Evolutionary conservation across 2,888 invertebrate species (phyloP), one percentile per base, ranked within the genome.

Genomic region (Sepiola atlantica): DNA sequence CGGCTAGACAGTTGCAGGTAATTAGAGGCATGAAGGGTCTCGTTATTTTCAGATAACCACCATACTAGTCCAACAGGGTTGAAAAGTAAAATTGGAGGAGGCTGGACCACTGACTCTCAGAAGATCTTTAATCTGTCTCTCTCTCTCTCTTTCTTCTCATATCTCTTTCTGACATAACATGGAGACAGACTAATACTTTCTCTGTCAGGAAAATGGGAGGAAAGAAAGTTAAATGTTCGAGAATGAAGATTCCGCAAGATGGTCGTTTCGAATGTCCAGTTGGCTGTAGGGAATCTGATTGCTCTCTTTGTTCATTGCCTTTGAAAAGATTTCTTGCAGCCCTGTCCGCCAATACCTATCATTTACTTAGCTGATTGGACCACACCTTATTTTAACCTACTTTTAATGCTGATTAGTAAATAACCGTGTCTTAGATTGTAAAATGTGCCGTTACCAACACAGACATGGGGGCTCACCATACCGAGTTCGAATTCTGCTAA

Each of bases 231-330:
- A 77, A 77, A n/a, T 77, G n/a, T 77, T 77, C 16, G 32, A 77
- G n/a, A 77, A 32, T n/a, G n/a, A 14, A 77, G 77, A 77, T 77
- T n/a, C 77, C n/a, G n/a, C 77, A 77, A 77, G 14, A 77, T 77
- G 77, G n/a, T 32, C n/a, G 77, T n/a, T 77, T 77, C n/a, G 77
- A n/a, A 32, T 32, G 32, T 77, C 77, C 77, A 77, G 77, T 32
- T 32, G 77, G 77, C 77, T 77, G n/a, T 14, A 77, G 77, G 77
- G 77, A 32, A n/a, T 32, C 16, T 18, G 77, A 77, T 77, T n/a
- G 77, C 77, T 61, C 61, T 28, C 61, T 77, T 77, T 77, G 77
- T 77, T 77, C 77, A 77, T 77, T 77, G n/a, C 32, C 77, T 77
- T 77, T 77, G 14, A 77, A 77, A 32, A n/a, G n/a, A n/a, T 16